Conservation (phyloP, 1,140 invertebrate species). For the Parasteatoda tepidariorum region DNA sequence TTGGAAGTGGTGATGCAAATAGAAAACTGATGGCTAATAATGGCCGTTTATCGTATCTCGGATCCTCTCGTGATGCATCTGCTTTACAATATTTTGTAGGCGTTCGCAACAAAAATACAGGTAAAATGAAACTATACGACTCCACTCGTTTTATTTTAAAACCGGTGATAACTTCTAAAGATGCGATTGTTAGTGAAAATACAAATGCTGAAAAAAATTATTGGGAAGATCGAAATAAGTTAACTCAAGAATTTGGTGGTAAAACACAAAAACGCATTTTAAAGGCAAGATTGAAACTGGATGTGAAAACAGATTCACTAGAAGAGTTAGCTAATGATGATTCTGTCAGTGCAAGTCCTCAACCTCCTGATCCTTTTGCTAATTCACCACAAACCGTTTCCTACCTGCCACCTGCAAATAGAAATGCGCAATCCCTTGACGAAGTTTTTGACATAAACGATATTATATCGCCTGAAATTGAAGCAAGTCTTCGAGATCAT, state of each 20-base stretch:
- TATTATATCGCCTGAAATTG: constrained; percentile 10
- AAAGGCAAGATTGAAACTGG: not conserved
- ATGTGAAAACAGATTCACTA: not conserved
- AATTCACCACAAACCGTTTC: too few species aligned
- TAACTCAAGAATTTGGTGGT: not conserved
- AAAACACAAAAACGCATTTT: constrained; percentile 3
- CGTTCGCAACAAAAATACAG: not conserved
- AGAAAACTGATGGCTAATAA: not conserved
- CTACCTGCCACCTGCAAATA: constrained; percentile 16
- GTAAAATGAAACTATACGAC: constrained; percentile 30
- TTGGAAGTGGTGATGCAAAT: not conserved
- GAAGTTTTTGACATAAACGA: constrained; percentile 21
- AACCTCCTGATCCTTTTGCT: too few species aligned
- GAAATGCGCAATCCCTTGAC: not conserved
- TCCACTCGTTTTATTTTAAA: not conserved
- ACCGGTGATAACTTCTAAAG: not conserved
- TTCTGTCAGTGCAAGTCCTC: not conserved
- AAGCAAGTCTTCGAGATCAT: not conserved
- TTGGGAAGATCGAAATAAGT: not conserved
- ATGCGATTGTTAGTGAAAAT: too few species aligned
- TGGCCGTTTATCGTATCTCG: not conserved
- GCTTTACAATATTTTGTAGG: constrained; percentile 7
- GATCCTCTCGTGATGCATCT: not conserved
- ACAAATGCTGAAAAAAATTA: not conserved
- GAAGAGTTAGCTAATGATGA: too few species aligned